These are phyloP conservation scores for Polietes domitor DNA, from an alignment of 2,888 invertebrate species.

Conservation along the genomic window DNA sequence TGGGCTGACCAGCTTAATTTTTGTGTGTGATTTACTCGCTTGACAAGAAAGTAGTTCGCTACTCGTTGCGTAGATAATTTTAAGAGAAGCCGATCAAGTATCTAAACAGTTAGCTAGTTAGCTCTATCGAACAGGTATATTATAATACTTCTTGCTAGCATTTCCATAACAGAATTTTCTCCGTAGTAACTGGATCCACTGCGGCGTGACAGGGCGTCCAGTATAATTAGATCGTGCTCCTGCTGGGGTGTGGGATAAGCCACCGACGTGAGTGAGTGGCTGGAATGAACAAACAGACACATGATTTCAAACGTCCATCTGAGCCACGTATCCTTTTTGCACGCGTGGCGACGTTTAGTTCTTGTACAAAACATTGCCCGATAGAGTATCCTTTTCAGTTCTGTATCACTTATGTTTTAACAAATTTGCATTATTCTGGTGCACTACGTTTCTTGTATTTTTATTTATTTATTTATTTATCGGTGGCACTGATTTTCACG, in stretches of 20 bases:
- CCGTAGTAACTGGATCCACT: slow-evolving; percentile 81
- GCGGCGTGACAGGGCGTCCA: slow-evolving; percentile 88
- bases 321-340: slow-evolving; percentile 74
- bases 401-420: slow-evolving; percentile 52
- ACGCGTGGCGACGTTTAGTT: slow-evolving; percentile 67
- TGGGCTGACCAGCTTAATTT: no score
- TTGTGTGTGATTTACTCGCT: no score
- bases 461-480: not conserved
- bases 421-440: slow-evolving; percentile 12
- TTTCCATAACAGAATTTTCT: slow-evolving; percentile 89
- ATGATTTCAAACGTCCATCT: slow-evolving; percentile 62
- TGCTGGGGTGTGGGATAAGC: slow-evolving; percentile 82
- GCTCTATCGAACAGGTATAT: not conserved
- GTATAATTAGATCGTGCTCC: slow-evolving; percentile 88
- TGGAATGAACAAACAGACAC: slow-evolving; percentile 49
- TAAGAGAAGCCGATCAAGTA: no score
- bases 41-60: no score
- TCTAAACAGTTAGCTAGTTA: no score
- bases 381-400: not conserved
- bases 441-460: not conserved
- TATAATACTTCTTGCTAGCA: slow-evolving; percentile 89
- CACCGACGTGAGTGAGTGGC: slow-evolving; percentile 54
- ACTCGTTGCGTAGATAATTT: no score
- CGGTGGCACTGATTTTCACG: slow-evolving; percentile 55
- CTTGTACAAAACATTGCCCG: slow-evolving; percentile 55